phyloP scores from a whole-genome alignment of 2,888 invertebrate genomes.

The Cyclophora punctaria region DNA sequence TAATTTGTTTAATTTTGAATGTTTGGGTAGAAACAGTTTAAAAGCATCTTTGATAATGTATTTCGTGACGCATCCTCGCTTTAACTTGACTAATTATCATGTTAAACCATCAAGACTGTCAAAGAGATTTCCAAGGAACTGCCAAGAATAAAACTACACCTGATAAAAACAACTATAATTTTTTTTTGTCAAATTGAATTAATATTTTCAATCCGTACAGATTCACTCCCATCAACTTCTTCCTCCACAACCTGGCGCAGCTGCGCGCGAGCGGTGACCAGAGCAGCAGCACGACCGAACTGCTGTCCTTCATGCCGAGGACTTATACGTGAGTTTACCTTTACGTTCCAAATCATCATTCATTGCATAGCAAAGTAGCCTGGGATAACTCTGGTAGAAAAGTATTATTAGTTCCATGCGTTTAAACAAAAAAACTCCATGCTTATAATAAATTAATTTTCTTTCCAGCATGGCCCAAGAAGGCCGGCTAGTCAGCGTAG shows the following conservation, averaged over 20 bases:
- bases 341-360: no score
- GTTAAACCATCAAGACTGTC: no score
- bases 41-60: no score
- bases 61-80: no score
- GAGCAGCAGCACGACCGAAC: constrained; percentile 78
- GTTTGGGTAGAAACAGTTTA: no score
- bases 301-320: constrained; percentile 94
- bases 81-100: no score
- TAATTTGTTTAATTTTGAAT: no score
- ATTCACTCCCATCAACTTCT: constrained; percentile 98
- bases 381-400: no score
- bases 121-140: no score
- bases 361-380: no score
- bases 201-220: constrained; percentile 23
- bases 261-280: constrained; percentile 93
- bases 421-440: background rate
- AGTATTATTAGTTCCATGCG: no score
- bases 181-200: background rate
- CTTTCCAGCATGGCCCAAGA: constrained; percentile 86
- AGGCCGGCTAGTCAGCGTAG: constrained; percentile 89
- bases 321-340: constrained; percentile 86
- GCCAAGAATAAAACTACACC: no score
- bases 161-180: background rate
- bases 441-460: background rate
- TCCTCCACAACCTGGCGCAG: constrained; percentile 97